Percentiles rank a stretch among this genome's conserved stretches.
These are phyloP conservation scores for Taurulus bubalis DNA, from an alignment of 2,113 vertebrate genomes.

Conservation along the genomic window DNA sequence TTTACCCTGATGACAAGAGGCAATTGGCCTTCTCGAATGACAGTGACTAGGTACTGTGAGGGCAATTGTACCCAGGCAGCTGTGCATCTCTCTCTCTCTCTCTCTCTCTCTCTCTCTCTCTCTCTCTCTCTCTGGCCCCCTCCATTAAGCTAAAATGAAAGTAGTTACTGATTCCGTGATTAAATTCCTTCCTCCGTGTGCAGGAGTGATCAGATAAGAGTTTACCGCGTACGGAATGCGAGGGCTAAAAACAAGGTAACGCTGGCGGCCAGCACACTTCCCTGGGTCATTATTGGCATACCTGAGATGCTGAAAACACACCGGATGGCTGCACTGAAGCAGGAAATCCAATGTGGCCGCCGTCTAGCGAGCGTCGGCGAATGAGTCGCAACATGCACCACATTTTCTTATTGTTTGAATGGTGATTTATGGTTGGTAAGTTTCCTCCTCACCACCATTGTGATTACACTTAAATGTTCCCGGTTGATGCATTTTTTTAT, in stretches of 20 bases:
- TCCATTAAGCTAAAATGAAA: constrained; percentile 48
- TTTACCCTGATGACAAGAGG: constrained; percentile 64
- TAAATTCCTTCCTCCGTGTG: constrained; percentile 68
- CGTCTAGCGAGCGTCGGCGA: neutral
- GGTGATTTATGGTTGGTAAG: neutral
- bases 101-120: constrained; percentile 7
- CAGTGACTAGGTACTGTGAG: constrained; percentile 68
- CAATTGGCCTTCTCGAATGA: constrained; percentile 74
- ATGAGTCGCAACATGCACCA: neutral
- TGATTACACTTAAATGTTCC: neutral
- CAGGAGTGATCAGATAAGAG: constrained; percentile 49
- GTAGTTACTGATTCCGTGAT: constrained; percentile 62
- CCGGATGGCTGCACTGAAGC: constrained; percentile 14
- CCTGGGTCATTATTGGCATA: constrained; percentile 50
- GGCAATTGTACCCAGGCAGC: constrained; percentile 59
- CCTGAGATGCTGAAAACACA: constrained; percentile 41
- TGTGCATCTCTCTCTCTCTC: constrained; percentile 48
- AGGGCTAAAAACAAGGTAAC: constrained; percentile 48
- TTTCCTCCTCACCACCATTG: neutral
- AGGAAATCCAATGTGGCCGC: constrained; percentile 4
- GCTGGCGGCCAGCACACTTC: constrained; percentile 32
- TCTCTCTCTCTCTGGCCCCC: constrained; percentile 4
- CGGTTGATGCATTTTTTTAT: neutral
- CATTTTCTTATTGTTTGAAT: neutral
- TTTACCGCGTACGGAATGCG: constrained; percentile 45